phyloP scores from a whole-genome alignment of 2,113 vertebrate species.

The Xyliphius kryptos region DNA sequence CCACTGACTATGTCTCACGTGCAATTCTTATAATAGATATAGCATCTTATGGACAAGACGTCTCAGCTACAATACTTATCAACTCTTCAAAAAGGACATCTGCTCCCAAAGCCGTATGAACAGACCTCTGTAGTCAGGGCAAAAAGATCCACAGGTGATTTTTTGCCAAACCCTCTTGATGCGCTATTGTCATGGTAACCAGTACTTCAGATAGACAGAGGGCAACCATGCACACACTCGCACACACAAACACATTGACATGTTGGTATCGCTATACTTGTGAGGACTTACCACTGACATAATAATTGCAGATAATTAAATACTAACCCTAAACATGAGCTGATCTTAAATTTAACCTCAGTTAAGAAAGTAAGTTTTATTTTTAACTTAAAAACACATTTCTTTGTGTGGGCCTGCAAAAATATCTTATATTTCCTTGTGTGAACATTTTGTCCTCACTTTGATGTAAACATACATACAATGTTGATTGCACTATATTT shows the following conservation, averaged over 20 bases:
- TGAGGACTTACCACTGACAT: too few species aligned
- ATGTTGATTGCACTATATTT: too few species aligned
- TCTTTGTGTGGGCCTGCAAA: too few species aligned
- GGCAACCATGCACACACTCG: constrained; percentile 26
- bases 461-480: too few species aligned
- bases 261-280: too few species aligned
- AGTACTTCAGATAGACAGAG: constrained; percentile 50
- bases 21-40: background rate
- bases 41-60: constrained; percentile 5
- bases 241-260: constrained; percentile 25
- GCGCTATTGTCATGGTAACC: constrained; percentile 65
- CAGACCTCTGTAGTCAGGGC: constrained; percentile 38
- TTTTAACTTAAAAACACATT: too few species aligned
- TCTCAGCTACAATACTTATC: constrained; percentile 20
- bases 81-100: constrained; percentile 24
- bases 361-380: too few species aligned
- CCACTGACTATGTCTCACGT: background rate
- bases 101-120: constrained; percentile 43
- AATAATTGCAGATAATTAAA: too few species aligned
- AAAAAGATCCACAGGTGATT: constrained; percentile 47
- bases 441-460: too few species aligned
- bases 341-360: too few species aligned
- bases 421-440: too few species aligned
- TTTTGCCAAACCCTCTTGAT: constrained; percentile 47
- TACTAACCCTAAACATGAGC: too few species aligned